A percentile compares a stretch with the other conserved stretches of the same genome.
phyloP scores from a whole-genome alignment of 2,888 invertebrate species.

The Ectemnius cavifrons region DNA sequence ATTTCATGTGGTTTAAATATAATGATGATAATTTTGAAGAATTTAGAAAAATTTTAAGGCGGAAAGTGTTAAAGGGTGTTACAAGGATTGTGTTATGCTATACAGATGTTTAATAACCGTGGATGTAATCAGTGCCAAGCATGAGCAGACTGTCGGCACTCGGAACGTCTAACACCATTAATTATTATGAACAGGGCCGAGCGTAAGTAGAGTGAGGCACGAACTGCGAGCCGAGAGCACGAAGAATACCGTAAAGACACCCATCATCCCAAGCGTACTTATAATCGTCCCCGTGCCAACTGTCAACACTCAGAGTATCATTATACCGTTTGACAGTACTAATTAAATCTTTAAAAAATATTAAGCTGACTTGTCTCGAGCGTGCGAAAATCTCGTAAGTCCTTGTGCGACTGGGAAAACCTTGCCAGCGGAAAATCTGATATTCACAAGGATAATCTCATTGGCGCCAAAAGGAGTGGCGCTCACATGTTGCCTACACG shows the following conservation, averaged over 20 bases:
- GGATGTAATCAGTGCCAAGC: conserved; percentile 34
- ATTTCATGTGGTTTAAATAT: too few relatives aligned
- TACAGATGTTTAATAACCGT: not conserved
- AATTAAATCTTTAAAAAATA: too few relatives aligned
- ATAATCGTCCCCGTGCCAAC: conserved; percentile 4
- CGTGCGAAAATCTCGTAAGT: too few relatives aligned
- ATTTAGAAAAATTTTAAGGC: too few relatives aligned
- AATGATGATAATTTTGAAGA: too few relatives aligned
- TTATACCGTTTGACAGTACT: not conserved
- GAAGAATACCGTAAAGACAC: conserved; percentile 34
- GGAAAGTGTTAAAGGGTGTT: too few relatives aligned
- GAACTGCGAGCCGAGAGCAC: conserved; percentile 31
- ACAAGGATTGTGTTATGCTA: too few relatives aligned
- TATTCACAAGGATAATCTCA: not conserved
- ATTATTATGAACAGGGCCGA: conserved; percentile 62
- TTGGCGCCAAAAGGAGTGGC: conserved; percentile 8
- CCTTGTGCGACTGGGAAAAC: too few relatives aligned
- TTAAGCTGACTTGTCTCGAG: too few relatives aligned
- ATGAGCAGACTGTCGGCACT: conserved; percentile 51
- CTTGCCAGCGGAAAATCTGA: not conserved
- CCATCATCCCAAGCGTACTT: conserved; percentile 10
- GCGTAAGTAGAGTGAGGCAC: conserved; percentile 63
- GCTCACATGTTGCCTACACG: not conserved
- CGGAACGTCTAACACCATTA: conserved; percentile 55
- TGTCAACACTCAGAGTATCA: conserved; percentile 2